A percentile compares a stretch with the other conserved stretches of the same genome.
phyloP scores from a whole-genome alignment of 2,113 vertebrate genomes.

The Lichenostomus cassidix region DNA sequence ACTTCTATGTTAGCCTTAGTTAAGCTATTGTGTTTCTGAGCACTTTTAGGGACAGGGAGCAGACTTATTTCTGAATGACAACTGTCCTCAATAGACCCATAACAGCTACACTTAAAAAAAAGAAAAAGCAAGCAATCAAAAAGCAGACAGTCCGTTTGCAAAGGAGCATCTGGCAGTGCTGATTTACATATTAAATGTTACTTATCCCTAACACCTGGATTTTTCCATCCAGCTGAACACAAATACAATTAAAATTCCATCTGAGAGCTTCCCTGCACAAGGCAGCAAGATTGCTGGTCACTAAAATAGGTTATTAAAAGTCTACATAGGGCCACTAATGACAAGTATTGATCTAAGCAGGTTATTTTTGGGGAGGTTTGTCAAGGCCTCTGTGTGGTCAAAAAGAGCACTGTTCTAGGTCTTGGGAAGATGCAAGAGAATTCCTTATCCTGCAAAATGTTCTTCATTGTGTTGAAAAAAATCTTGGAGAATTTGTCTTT shows the following conservation, averaged over 20 bases:
- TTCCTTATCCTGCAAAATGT: not conserved
- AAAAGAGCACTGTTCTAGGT: not conserved
- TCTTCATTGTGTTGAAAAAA: not conserved
- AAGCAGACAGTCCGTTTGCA: not conserved
- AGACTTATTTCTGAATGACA: not conserved
- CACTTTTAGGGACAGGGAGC: not conserved
- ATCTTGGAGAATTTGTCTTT: not conserved
- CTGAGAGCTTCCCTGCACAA: not conserved
- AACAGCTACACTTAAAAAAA: not conserved
- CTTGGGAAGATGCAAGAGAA: not conserved
- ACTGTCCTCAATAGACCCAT: not conserved
- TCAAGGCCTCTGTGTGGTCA: not conserved
- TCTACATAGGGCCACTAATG: not conserved
- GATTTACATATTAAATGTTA: not conserved
- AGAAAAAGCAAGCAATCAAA: not conserved
- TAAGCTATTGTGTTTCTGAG: not conserved
- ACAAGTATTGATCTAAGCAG: not conserved
- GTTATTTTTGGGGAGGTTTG: not conserved
- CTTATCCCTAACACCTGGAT: not conserved
- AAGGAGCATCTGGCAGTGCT: not conserved
- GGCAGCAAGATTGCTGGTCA: not conserved
- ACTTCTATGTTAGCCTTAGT: not conserved
- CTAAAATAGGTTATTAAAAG: not conserved
- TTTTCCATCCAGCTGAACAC: not conserved
- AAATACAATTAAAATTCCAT: not conserved